Base-by-base conservation (phyloP, 2,113 vertebrate genomes). In the Motacilla tschutschensis region DNA sequence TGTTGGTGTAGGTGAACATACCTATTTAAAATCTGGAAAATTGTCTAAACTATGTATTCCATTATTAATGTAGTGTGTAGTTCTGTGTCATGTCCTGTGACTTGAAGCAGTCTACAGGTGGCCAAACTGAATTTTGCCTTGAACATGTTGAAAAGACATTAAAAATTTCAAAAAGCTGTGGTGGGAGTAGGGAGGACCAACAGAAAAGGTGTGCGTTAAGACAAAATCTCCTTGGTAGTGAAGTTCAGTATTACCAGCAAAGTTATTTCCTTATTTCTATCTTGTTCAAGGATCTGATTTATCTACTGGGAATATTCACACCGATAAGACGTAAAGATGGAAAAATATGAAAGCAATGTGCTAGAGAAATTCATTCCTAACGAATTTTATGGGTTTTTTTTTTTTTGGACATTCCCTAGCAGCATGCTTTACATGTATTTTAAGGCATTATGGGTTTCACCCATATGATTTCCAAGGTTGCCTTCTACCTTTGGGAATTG, bases 111-210 rank as follows among this genome's bases (percentile, higher is more conserved):
- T 14, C 21, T 78, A 21, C 18, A 79, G 44, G 5, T 75, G 17
- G 35, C 25, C 43, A 62, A 76, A 57, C 17, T 57, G n/a, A 57
- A 60, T 72, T 72, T 81, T 81, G 18, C 26, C 35, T 44, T 76
- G 21, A 84, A 48, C 0, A 0, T 55, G 7, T 60, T 76, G 20
- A 73, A 69, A 87, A 65, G 20, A 2, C 41, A 62, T 70, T n/a
- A 83, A 83, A 69, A 80, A 20, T 29, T 21, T 12, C 33, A 7
- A 63, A 82, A 51, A 83, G 12, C 25, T 58, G 12, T 26, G 16
- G 7, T 78, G 24, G 4, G 3, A 7, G 7, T 4, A 38, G 16
- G 3, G 12, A 31, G 18, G 16, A 33, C 16, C 0, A 5, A 16
- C 14, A 22, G 26, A 74, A 67, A 74, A 83, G 12, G 8, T 70